These are phyloP conservation scores for Kuschelorhynchus macadamiae DNA, from an alignment of 2,888 invertebrate species.

Conservation along the genomic window DNA sequence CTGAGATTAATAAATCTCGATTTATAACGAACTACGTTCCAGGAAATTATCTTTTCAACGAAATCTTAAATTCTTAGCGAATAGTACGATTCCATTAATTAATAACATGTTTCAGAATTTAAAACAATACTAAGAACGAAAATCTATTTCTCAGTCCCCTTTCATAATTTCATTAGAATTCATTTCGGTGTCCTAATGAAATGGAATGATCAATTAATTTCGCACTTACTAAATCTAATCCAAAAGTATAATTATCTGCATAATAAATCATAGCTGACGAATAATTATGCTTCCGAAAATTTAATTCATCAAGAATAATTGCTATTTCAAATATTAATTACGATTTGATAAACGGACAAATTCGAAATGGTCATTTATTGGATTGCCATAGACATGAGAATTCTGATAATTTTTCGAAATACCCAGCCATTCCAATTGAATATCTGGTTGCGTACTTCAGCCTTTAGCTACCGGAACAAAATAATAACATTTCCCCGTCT, in stretches of 20 bases:
- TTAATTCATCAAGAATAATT: slow-evolving; percentile 51
- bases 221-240: slow-evolving; percentile 51
- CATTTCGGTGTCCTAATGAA: slow-evolving; percentile 41
- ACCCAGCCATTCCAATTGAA: too few relatives aligned
- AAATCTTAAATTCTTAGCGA: slow-evolving; percentile 31
- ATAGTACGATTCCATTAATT: slow-evolving; percentile 36
- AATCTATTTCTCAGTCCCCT: slow-evolving; percentile 40
- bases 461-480: too few relatives aligned
- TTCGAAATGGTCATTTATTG: slow-evolving; percentile 27
- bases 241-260: slow-evolving; percentile 54
- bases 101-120: slow-evolving; percentile 45
- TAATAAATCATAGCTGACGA: slow-evolving; percentile 56
- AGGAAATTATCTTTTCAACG: slow-evolving; percentile 23
- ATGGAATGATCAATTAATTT: slow-evolving; percentile 54
- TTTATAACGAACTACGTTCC: slow-evolving; percentile 19
- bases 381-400: slow-evolving; percentile 4
- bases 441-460: too few relatives aligned
- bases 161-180: slow-evolving; percentile 45
- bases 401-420: slow-evolving; percentile 13
- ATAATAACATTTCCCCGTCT: too few relatives aligned
- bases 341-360: slow-evolving; percentile 30
- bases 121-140: slow-evolving; percentile 42
- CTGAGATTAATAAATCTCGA: slow-evolving; percentile 14
- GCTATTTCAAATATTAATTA: slow-evolving; percentile 44
- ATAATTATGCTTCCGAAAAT: slow-evolving; percentile 44